Evolutionary conservation across 2,888 invertebrate species (phyloP), one percentile per base, ranked within the genome.

Genomic region (Habroteleia sp.): DNA sequence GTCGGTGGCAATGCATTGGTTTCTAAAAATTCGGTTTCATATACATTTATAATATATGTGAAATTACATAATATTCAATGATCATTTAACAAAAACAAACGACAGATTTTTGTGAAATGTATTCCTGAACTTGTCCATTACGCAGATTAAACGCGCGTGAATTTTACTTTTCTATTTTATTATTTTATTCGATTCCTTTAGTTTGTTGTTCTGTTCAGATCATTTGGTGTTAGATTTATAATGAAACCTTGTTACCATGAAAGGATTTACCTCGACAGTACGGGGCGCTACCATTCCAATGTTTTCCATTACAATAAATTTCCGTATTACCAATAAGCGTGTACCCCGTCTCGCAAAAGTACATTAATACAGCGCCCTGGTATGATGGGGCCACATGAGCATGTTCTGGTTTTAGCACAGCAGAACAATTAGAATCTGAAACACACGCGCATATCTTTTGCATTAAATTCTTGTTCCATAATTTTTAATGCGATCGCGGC

Each of bases 201-300:
- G 8, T 27, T 4, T n/a, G 8, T n/a, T 4, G 8, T n/a, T 4
- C 7, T 27, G 27, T n/a, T 7, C 27, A 27, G 20, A 4, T 20
- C 5, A 25, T 42, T 42, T 58, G 42, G 31, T 58, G 27, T 41
- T 31, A 14, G 8, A 39, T 62, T 20, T 13, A 29, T 5, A 27
- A 44, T 10, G 13, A 31, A 58, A 60, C 17, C 35, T 50, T 35
- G 20, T 60, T 60, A 50, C 10, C 35, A 16, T 60, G 56, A 65
- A 50, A 68, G 44, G 58, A 76, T 63, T 76, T 89, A 94, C 94
- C 90, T 81, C 90, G 86, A 81, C 96, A 96, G 6, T 82, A 84
- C 0, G 96, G 95, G 1, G 90, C 83, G 0, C 92, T 91, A 0
- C 90, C 90, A 81, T 94, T 94, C 96, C 96, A 96, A 0, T 83